Percentiles rank a stretch among this genome's conserved stretches.
These are phyloP conservation scores for Sebastes ruberrimus DNA, from an alignment of 2,797 vertebrate species.

Conservation along the genomic window DNA sequence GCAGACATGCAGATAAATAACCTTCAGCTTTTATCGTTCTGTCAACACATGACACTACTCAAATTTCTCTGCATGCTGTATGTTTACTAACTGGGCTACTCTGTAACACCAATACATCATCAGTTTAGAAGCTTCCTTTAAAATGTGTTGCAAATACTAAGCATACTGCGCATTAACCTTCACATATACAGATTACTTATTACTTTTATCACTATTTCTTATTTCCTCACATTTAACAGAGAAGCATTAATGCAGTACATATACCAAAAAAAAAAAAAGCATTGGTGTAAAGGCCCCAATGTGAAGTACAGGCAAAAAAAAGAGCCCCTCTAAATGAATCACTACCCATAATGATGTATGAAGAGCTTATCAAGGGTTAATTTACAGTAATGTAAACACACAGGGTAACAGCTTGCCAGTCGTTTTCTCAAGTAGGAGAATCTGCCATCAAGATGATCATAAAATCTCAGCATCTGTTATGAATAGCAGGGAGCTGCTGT, in stretches of 20 bases:
- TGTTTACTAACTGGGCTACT: neutral
- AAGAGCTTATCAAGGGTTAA: slow-evolving; percentile 42
- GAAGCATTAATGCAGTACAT: neutral
- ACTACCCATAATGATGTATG: slow-evolving; percentile 16
- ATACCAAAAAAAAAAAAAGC: neutral
- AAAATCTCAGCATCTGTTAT: slow-evolving; percentile 68
- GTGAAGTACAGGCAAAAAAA: neutral
- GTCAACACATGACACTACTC: neutral
- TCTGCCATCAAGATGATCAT: slow-evolving; percentile 61
- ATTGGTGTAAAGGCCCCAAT: neutral
- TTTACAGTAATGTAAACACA: slow-evolving; percentile 59
- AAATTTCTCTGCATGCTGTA: neutral
- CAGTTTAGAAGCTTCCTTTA: neutral
- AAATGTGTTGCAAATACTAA: neutral
- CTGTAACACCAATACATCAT: neutral
- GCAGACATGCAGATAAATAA: neutral
- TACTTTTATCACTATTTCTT: neutral
- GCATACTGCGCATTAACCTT: too few species aligned
- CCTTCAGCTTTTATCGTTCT: neutral
- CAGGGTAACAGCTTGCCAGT: slow-evolving; percentile 64
- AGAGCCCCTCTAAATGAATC: neutral
- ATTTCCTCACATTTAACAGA: neutral
- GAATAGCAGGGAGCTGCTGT: slow-evolving; percentile 33
- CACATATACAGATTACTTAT: neutral
- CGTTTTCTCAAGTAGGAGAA: slow-evolving; percentile 60